phyloP scores from a whole-genome alignment of 2,113 vertebrate species.

The Gymnocephalus cernua region DNA sequence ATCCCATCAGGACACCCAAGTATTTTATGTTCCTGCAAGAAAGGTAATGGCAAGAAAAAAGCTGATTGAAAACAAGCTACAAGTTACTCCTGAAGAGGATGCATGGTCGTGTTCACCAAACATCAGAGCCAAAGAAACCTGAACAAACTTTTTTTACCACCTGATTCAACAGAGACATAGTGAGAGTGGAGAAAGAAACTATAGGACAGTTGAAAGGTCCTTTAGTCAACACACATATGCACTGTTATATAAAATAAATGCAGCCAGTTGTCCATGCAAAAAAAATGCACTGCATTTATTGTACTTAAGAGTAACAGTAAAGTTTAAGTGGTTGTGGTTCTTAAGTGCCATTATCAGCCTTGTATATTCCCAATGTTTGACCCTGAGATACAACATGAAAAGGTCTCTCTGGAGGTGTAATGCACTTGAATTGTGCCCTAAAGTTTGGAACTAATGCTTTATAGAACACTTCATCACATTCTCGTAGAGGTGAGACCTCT shows the following conservation, averaged over 20 bases:
- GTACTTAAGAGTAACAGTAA: neutral
- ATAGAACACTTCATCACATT: conserved; percentile 50
- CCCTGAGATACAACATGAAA: conserved; percentile 23
- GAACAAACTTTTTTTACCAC: neutral
- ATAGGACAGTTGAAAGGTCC: neutral
- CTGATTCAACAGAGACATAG: neutral
- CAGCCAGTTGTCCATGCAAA: neutral
- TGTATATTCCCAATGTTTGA: conserved; percentile 20
- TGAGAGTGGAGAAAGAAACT: neutral
- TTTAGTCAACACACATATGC: conserved; percentile 4
- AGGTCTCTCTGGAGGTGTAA: conserved; percentile 47
- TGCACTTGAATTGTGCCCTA: conserved; percentile 44
- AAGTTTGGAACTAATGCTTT: conserved; percentile 57
- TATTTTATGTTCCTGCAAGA: neutral
- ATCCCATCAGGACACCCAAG: neutral
- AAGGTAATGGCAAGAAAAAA: neutral
- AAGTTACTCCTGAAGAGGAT: neutral
- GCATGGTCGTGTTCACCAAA: neutral
- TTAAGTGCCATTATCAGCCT: conserved; percentile 35
- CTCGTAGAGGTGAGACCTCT: conserved; percentile 37
- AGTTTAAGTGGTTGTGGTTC: conserved; percentile 28
- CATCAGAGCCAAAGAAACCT: neutral
- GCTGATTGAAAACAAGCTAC: neutral
- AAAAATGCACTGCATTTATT: neutral
- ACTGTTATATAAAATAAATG: conserved; percentile 19